A percentile compares a stretch with the other conserved stretches of the same genome.
phyloP scores from a whole-genome alignment of 2,797 vertebrate species.

The Lindbergichthys nudifrons region DNA sequence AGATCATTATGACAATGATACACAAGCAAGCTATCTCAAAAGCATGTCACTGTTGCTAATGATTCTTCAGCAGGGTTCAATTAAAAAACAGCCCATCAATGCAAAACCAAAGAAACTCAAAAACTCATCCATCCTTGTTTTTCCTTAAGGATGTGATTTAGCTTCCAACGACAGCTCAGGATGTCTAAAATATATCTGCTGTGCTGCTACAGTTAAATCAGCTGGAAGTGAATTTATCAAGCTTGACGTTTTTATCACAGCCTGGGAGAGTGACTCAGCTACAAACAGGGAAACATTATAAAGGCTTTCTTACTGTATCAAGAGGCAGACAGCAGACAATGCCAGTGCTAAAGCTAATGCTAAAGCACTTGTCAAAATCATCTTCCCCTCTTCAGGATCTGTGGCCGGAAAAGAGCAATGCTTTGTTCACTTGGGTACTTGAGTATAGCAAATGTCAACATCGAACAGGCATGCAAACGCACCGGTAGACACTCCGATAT shows the following conservation, averaged over 20 bases:
- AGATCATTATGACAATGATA: constrained; percentile 18
- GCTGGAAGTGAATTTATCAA: constrained; percentile 33
- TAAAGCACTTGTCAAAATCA: constrained; percentile 19
- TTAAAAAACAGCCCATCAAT: constrained; percentile 29
- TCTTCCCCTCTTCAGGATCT: constrained; percentile 8
- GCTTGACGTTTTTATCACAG: constrained; percentile 58
- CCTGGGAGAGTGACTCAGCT: constrained; percentile 38
- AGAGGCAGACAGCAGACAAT: constrained; percentile 3
- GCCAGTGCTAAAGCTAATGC: constrained; percentile 1
- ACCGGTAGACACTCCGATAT: background rate
- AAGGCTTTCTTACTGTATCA: constrained; percentile 4
- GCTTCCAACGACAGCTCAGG: constrained; percentile 24
- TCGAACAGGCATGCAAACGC: constrained; percentile 8
- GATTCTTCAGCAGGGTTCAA: constrained; percentile 44
- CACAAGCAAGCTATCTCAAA: constrained; percentile 22
- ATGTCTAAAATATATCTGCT: constrained; percentile 41
- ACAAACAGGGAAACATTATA: constrained; percentile 26
- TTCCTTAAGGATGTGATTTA: constrained; percentile 24
- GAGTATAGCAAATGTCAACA: constrained; percentile 1
- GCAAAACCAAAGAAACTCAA: constrained; percentile 20
- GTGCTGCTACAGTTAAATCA: constrained; percentile 21
- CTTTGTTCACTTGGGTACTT: constrained; percentile 18
- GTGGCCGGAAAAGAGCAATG: background rate
- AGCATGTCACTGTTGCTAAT: constrained; percentile 23
- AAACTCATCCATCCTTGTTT: constrained; percentile 20